Conservation (phyloP, 1,140 invertebrate species). For the Drosophila sturtevanti region DNA sequence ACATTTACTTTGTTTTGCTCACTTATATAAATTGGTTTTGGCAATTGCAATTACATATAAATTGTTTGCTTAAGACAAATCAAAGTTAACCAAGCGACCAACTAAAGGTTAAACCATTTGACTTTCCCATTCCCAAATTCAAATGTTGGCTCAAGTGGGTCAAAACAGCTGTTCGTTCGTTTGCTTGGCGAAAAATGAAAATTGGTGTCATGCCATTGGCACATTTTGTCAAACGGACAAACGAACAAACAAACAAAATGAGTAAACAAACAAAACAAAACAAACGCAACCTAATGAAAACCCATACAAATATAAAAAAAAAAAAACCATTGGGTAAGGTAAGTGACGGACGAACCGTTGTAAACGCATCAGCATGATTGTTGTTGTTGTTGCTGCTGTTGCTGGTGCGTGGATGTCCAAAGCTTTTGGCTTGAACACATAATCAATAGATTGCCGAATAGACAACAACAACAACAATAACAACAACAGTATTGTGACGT, state of each 20-base stretch:
- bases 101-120: constrained; percentile 70
- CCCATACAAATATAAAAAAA: not conserved
- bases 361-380: constrained; percentile 33
- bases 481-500: not conserved
- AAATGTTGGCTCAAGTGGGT: constrained; percentile 65
- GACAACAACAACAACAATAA: constrained; percentile 16
- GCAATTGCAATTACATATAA: constrained; percentile 55
- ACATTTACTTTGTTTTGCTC: constrained; percentile 33
- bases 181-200: constrained; percentile 53
- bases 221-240: constrained; percentile 64
- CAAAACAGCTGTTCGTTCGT: constrained; percentile 61
- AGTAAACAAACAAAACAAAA: constrained; percentile 17
- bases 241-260: constrained; percentile 18
- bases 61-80: constrained; percentile 45
- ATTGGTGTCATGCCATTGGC: constrained; percentile 82
- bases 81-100: constrained; percentile 1
- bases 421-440: constrained; percentile 39
- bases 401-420: constrained; percentile 33
- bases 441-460: constrained; percentile 51
- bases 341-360: constrained; percentile 55
- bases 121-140: constrained; percentile 53
- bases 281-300: constrained; percentile 32
- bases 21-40: constrained; percentile 63
- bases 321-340: constrained; percentile 71
- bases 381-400: constrained; percentile 18